Conservation (phyloP, 2,888 invertebrate species). For the Acanthopleura granulata region DNA sequence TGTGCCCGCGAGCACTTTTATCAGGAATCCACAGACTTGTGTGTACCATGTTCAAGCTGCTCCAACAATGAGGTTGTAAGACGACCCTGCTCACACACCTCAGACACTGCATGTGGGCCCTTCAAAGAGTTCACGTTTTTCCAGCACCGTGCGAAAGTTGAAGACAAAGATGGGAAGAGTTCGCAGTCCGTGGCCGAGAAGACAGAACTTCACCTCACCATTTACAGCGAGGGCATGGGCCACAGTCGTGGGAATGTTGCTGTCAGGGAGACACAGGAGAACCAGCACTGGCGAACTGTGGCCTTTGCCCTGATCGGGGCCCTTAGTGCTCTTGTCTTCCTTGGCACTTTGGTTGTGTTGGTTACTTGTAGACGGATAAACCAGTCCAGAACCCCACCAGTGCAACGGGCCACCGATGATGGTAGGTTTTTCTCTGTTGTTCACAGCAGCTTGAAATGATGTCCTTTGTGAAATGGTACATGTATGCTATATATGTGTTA, state of each 20-base stretch:
- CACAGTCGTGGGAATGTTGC: not conserved
- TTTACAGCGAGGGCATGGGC: not conserved
- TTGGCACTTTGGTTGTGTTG: slow-evolving; percentile 45
- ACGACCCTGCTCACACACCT: slow-evolving; percentile 30
- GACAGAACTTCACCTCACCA: slow-evolving; percentile 1
- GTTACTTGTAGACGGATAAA: slow-evolving; percentile 37
- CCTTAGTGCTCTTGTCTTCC: slow-evolving; percentile 47
- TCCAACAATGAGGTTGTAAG: slow-evolving; percentile 38
- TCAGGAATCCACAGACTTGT: slow-evolving; percentile 15
- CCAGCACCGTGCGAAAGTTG: slow-evolving; percentile 21
- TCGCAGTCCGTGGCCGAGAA: not conserved
- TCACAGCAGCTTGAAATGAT: too few relatives aligned
- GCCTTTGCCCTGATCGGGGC: slow-evolving; percentile 55
- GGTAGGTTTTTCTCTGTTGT: too few relatives aligned
- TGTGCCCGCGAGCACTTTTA: not conserved
- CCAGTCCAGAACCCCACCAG: not conserved
- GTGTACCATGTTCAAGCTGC: slow-evolving; percentile 36
- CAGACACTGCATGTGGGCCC: slow-evolving; percentile 40
- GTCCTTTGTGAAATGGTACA: too few relatives aligned
- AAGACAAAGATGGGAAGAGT: not conserved
- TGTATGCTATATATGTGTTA: too few relatives aligned
- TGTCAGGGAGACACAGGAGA: slow-evolving; percentile 27
- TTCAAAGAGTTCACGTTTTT: slow-evolving; percentile 39
- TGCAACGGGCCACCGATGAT: not conserved
- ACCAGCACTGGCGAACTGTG: slow-evolving; percentile 49